Percentiles rank a stretch among this genome's conserved stretches.
Evolutionary conservation across 23 tunicate species (phyloP).

Genomic region (Trididemnum nubilum): DNA sequence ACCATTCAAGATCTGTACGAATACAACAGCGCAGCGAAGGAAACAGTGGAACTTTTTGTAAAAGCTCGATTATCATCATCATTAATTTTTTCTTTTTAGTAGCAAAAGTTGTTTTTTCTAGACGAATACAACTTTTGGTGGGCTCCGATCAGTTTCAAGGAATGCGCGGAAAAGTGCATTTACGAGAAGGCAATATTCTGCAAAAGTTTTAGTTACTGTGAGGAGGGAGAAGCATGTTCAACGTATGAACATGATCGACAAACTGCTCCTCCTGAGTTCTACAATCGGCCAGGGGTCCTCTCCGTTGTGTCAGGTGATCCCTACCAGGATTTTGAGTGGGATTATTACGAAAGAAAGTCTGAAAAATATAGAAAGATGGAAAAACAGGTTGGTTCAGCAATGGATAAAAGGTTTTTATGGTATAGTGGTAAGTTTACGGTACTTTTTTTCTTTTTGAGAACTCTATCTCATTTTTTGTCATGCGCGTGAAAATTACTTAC

Average conservation of each 20-base stretch:
- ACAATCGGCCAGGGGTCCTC: constrained; percentile 23
- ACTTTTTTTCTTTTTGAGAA: too few species aligned
- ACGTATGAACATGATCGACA: constrained; percentile 53
- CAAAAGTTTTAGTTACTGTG: constrained; percentile 76
- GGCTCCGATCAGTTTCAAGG: constrained; percentile 25
- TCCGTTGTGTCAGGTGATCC: constrained; percentile 35
- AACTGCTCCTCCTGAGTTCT: constrained; percentile 53
- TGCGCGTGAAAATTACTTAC: too few species aligned
- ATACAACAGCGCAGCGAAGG: too few species aligned
- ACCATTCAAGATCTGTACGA: too few species aligned
- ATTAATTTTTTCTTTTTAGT: too few species aligned
- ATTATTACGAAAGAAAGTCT: constrained; percentile 76
- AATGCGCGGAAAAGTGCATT: constrained; percentile 56
- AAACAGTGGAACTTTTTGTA: too few species aligned
- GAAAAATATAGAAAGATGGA: constrained; percentile 64
- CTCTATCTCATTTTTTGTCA: too few species aligned
- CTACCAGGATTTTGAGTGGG: constrained; percentile 36
- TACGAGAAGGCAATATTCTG: constrained; percentile 46
- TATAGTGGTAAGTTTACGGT: too few species aligned
- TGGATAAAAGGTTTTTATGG: too few species aligned
- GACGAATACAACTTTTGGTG: constrained; percentile 84
- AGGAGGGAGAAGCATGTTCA: constrained; percentile 62
- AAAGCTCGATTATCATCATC: too few species aligned
- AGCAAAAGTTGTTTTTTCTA: too few species aligned
- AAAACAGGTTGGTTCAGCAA: constrained; percentile 47